Conservation (phyloP, 2,113 vertebrate genomes). For the Siphamia tubifer region DNA sequence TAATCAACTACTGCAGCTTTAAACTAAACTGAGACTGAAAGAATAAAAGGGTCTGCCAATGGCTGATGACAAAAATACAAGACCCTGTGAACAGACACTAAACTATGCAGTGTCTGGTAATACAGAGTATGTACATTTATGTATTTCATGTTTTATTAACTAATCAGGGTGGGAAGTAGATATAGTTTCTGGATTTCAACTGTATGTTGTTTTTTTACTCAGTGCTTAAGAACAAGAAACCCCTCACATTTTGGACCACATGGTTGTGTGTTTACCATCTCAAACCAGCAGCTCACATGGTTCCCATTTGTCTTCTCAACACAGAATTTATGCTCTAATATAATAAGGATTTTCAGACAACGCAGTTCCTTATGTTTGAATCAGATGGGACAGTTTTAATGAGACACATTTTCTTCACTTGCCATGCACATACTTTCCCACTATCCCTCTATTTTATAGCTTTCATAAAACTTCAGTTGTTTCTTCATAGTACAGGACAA, state of each 20-base stretch:
- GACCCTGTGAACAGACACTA: background rate
- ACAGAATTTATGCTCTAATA: constrained; percentile 11
- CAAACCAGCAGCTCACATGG: constrained; percentile 8
- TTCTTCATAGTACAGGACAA: background rate
- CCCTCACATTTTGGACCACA: background rate
- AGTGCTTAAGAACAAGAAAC: background rate
- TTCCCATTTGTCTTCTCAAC: constrained; percentile 15
- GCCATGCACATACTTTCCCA: background rate
- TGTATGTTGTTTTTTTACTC: background rate
- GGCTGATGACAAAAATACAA: background rate
- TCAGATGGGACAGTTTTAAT: constrained; percentile 1
- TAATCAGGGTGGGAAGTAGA: background rate
- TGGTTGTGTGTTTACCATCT: background rate
- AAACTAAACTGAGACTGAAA: background rate
- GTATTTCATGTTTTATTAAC: background rate
- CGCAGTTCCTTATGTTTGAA: constrained; percentile 1
- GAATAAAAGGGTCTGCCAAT: background rate
- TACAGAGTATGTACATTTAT: background rate
- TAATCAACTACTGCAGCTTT: too few relatives aligned
- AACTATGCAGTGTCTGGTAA: background rate
- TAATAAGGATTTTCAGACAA: constrained; percentile 10
- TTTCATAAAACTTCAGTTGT: constrained; percentile 7
- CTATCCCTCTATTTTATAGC: background rate
- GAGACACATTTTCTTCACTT: background rate
- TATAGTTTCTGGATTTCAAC: too few relatives aligned